phyloP scores from a whole-genome alignment of 2,888 invertebrate genomes.

The Lissocephala sabroskyi region DNA sequence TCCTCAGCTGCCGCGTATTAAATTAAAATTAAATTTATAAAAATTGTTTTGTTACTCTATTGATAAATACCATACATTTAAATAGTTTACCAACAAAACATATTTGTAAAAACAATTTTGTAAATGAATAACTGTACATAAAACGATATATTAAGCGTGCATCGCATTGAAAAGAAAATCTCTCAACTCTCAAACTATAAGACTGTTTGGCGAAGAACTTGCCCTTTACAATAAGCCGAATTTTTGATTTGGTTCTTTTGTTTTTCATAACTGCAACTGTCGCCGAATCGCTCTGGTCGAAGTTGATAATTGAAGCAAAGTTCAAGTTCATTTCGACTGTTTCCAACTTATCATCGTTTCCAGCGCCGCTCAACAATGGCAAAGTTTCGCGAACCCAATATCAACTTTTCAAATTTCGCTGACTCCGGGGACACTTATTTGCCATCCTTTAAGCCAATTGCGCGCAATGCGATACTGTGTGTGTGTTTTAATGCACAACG shows the following conservation, averaged over 20 bases:
- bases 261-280: slow-evolving; percentile 14
- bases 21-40: no score
- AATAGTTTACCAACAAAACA: background rate
- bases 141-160: no score
- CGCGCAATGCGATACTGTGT: no score
- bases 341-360: slow-evolving; percentile 2
- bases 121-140: slow-evolving; percentile 3
- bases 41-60: no score
- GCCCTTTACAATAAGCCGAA: no score
- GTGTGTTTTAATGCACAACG: no score
- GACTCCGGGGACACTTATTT: slow-evolving; percentile 19
- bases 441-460: slow-evolving; percentile 37
- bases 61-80: background rate
- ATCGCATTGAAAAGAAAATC: no score
- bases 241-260: no score
- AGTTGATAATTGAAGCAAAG: slow-evolving; percentile 40
- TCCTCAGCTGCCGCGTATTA: no score
- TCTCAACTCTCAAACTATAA: no score
- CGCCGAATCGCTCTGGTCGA: slow-evolving; percentile 4
- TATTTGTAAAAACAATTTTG: no score
- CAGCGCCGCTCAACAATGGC: slow-evolving; percentile 9
- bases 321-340: slow-evolving; percentile 49
- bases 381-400: slow-evolving; percentile 31
- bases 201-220: no score
- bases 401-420: slow-evolving; percentile 42